These are phyloP conservation scores for Uria lomvia DNA, from an alignment of 2,113 vertebrate species.

Conservation along the genomic window DNA sequence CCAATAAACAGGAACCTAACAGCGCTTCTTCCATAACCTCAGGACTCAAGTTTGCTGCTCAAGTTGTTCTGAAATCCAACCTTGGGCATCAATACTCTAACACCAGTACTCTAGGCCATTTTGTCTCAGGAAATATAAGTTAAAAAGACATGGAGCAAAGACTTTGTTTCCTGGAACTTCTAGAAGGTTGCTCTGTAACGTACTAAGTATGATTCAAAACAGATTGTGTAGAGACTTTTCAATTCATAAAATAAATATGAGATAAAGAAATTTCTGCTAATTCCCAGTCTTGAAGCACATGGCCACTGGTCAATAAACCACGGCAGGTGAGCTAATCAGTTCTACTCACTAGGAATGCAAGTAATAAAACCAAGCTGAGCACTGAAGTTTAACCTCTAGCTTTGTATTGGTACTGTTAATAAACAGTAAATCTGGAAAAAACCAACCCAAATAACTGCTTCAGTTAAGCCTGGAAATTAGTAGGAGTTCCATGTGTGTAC, in stretches of 20 bases:
- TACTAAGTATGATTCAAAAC: neutral
- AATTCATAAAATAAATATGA: neutral
- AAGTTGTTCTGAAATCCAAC: neutral
- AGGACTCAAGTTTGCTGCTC: neutral
- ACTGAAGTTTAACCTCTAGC: neutral
- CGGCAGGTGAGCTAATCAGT: neutral
- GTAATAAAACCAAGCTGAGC: neutral
- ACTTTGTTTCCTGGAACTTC: neutral
- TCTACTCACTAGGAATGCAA: neutral
- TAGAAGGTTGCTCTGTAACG: neutral
- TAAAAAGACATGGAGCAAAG: neutral
- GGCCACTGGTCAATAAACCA: neutral
- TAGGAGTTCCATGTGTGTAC: accelerated
- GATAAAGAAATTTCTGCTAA: neutral
- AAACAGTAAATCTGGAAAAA: neutral
- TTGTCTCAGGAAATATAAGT: neutral
- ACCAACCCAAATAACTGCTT: neutral
- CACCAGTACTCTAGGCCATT: neutral
- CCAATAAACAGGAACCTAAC: neutral
- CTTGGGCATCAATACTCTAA: neutral
- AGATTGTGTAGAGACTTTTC: neutral
- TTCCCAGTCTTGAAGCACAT: neutral
- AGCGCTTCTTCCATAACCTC: neutral
- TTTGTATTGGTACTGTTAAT: neutral
- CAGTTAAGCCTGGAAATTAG: neutral